These are phyloP conservation scores for Tanypteryx hageni DNA, from an alignment of 2,888 invertebrate species.

Conservation along the genomic window DNA sequence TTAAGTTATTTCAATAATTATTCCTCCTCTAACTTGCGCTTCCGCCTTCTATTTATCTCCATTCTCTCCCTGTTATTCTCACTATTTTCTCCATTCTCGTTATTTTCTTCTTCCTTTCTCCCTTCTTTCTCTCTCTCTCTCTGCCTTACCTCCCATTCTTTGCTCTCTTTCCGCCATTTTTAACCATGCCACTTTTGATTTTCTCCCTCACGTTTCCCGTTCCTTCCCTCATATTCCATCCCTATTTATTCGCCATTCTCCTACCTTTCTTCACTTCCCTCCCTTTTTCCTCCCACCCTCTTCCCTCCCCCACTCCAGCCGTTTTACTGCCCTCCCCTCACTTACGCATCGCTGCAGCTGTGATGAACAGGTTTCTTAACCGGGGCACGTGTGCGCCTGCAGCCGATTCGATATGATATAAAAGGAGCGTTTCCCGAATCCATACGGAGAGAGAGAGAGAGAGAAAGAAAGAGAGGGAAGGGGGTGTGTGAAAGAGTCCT, in stretches of 20 bases:
- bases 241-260: background rate
- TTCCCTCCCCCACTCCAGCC: background rate
- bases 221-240: background rate
- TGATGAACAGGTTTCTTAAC: slow-evolving; percentile 16
- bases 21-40: too few species aligned
- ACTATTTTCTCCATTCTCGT: too few species aligned
- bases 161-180: too few species aligned
- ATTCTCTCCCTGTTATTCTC: too few species aligned
- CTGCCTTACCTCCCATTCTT: too few species aligned
- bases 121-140: too few species aligned
- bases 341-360: background rate
- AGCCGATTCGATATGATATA: slow-evolving; percentile 5
- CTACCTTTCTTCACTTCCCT: background rate
- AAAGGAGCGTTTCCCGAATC: slow-evolving; percentile 14
- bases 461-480: background rate
- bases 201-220: too few species aligned
- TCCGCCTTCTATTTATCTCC: too few species aligned
- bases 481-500: background rate
- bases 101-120: too few species aligned
- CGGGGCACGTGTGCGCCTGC: background rate
- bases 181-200: too few species aligned
- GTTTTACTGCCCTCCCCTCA: background rate
- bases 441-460: background rate
- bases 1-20: too few species aligned
- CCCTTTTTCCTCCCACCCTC: background rate